Conservation (phyloP, 2,888 invertebrate species). For the Spisula solida region DNA sequence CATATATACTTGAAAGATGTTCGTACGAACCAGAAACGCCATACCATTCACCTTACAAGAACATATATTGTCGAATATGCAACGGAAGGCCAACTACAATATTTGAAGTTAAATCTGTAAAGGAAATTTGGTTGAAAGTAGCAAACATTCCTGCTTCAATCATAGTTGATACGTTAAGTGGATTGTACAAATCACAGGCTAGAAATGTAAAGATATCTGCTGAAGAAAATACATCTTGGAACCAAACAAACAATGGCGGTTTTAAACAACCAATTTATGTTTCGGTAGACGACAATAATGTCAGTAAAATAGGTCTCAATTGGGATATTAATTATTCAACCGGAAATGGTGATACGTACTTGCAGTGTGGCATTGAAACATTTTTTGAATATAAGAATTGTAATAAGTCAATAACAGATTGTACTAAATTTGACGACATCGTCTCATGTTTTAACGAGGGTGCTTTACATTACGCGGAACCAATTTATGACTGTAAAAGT, state of each 20-base stretch:
- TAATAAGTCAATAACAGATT: background rate
- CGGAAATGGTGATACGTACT: background rate
- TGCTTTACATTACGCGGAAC: background rate
- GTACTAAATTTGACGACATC: background rate
- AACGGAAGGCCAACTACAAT: background rate
- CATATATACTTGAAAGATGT: background rate
- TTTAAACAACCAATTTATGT: background rate
- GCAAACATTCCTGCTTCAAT: background rate
- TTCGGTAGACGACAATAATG: background rate
- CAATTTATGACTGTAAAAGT: background rate
- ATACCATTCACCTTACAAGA: slow-evolving; percentile 16
- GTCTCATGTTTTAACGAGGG: background rate
- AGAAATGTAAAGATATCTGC: background rate
- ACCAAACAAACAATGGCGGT: background rate
- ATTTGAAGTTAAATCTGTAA: background rate
- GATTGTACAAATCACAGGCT: background rate
- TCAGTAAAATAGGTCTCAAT: background rate
- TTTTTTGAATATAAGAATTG: background rate
- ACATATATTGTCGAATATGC: slow-evolving; percentile 22
- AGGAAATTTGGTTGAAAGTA: background rate
- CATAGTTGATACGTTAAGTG: background rate
- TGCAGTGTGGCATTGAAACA: background rate
- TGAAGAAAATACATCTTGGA: background rate
- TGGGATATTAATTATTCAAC: background rate
- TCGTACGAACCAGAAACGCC: background rate